These are phyloP conservation scores for Seira sanloemensis DNA, from an alignment of 2,888 invertebrate genomes.

Conservation along the genomic window DNA sequence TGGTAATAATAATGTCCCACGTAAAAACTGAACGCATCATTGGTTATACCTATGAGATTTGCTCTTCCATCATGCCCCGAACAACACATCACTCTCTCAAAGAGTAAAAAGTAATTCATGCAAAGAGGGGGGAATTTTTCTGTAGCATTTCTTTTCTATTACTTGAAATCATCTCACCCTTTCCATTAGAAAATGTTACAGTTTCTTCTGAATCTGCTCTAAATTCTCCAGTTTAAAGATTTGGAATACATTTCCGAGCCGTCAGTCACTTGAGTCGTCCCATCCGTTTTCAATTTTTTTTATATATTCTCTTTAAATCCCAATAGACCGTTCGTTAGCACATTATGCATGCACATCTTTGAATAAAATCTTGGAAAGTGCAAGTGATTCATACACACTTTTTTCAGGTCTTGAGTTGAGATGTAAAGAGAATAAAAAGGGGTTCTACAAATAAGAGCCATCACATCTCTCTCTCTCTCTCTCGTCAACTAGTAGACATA, in stretches of 20 bases:
- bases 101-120: conserved; percentile 47
- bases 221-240: conserved; percentile 17
- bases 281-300: conserved; percentile 58
- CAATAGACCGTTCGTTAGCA: conserved; percentile 57
- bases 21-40: background rate
- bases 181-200: background rate
- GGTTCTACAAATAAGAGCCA: conserved; percentile 42
- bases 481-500: conserved; percentile 32
- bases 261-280: conserved; percentile 58
- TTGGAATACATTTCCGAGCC: conserved; percentile 62
- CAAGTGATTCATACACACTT: conserved; percentile 62
- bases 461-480: too few relatives aligned
- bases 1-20: background rate
- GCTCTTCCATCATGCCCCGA: conserved; percentile 31
- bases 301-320: conserved; percentile 61
- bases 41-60: conserved; percentile 47
- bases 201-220: too few relatives aligned
- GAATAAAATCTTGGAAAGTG: conserved; percentile 61
- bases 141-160: background rate
- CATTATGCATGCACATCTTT: conserved; percentile 63
- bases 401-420: too few relatives aligned
- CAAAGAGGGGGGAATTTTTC: conserved; percentile 22
- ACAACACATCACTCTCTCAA: background rate
- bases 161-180: background rate
- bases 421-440: conserved; percentile 48